Base-by-base conservation (phyloP, 1,140 invertebrate genomes). In the Pectinophora gossypiella region DNA sequence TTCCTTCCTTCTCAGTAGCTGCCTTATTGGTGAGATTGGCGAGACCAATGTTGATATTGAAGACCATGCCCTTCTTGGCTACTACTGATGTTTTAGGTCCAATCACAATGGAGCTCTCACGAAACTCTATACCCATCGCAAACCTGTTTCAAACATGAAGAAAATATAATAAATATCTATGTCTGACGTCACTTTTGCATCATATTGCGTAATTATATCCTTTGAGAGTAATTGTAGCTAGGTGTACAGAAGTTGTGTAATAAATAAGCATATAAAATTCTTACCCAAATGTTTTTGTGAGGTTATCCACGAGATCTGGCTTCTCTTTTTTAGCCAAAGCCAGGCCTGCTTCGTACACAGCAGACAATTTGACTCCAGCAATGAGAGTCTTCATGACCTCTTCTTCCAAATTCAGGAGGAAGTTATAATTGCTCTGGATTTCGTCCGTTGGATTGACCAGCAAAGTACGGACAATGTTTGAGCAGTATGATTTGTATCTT, bases 81-180 rank as follows among this genome's bases (percentile, higher is more conserved):
- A 92, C 67, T 1, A 92, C 91, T 18, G 89, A 92, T 36, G 94
- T 96, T 90, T 99, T 99, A 2, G 96, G 94, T 1, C 94, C 95
- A 70, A 99, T 96, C 0, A 98, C 89, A 23, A 99, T 89, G 0
- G 96, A 96, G 64, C 95, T 95, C 85, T 99, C 99, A 45, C 98
- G 92, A 85, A 99, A 99, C 85, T 99, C 98, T 69, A 99, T 96
- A 6, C 99, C 99, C 92, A 97, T 99, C 0, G 93, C 96, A 90
- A 99, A 98, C 15, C 87, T 89, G 51, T 49, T 23, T 23, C 4
- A 23, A 23, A 23, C 22, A 23, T 23, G 22, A 23, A 23, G 4
- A 32, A 32, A 9, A 3, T 32, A 12, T 32, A 32, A 32, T n/a
- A 1, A 9, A 12, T 9, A 32, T 12, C 2, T 32, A 32, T 32